Conservation (phyloP, 1,140 invertebrate genomes). For the Aphaenogaster rudis region DNA sequence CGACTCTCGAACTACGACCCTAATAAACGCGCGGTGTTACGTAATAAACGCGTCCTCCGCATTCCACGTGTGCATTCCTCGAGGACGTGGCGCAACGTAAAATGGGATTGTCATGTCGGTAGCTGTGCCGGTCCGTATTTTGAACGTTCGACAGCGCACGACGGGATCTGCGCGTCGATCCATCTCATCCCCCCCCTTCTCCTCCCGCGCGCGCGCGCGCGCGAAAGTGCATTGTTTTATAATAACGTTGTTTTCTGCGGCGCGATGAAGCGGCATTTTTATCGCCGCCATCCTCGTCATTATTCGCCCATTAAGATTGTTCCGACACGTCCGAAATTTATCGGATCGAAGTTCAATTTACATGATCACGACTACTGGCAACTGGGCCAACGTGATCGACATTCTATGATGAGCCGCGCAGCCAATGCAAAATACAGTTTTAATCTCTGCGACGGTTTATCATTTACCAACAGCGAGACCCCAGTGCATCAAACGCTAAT, state of each 20-base stretch:
- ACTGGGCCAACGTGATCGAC: slow-evolving; percentile 50
- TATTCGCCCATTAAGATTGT: slow-evolving; percentile 52
- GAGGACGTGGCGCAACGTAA: slow-evolving; percentile 31
- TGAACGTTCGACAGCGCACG: background rate
- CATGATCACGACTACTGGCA: slow-evolving; percentile 19
- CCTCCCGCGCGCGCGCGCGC: background rate
- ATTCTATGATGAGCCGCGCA: slow-evolving; percentile 48
- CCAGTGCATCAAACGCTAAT: slow-evolving; percentile 61
- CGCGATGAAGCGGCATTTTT: slow-evolving; percentile 39
- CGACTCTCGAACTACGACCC: background rate
- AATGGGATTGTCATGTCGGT: slow-evolving; percentile 43
- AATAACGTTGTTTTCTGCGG: background rate
- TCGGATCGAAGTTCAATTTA: slow-evolving; percentile 49
- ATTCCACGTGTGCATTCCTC: slow-evolving; percentile 32
- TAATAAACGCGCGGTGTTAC: slow-evolving; percentile 53
- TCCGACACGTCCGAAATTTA: slow-evolving; percentile 21
- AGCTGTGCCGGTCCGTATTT: background rate
- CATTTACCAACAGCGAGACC: slow-evolving; percentile 48
- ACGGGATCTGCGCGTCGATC: background rate
- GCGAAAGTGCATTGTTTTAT: background rate
- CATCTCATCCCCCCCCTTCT: background rate
- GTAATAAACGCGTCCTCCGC: slow-evolving; percentile 48
- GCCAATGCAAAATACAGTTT: slow-evolving; percentile 60
- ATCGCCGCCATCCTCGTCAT: slow-evolving; percentile 25
- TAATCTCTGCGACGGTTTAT: slow-evolving; percentile 61